Percentiles rank a stretch among this genome's conserved stretches.
phyloP scores from a whole-genome alignment of 2,113 vertebrate species.

The Dolichallabes microphthalmus region DNA sequence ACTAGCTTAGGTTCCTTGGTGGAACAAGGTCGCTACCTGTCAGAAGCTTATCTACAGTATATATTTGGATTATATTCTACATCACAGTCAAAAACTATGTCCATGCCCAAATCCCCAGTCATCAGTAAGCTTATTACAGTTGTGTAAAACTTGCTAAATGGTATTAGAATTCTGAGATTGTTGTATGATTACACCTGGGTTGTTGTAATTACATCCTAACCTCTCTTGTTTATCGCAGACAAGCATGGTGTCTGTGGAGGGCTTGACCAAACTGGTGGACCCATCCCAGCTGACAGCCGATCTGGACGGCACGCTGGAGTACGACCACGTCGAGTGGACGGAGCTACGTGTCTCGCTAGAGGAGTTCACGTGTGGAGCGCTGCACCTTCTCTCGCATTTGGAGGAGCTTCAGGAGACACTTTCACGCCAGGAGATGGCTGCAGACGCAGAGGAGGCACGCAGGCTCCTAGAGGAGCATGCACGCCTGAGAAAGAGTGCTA shows the following conservation, averaged over 20 bases:
- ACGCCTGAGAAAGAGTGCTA: slow-evolving; percentile 89
- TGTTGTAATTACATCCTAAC: background rate
- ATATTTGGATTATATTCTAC: background rate
- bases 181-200: background rate
- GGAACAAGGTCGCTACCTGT: background rate
- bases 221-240: slow-evolving; percentile 73
- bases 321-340: slow-evolving; percentile 97
- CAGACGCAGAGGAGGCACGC: slow-evolving; percentile 91
- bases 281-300: slow-evolving; percentile 94
- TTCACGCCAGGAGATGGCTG: slow-evolving; percentile 85
- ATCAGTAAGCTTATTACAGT: background rate
- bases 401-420: slow-evolving; percentile 94
- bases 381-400: slow-evolving; percentile 89
- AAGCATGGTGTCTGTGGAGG: slow-evolving; percentile 97
- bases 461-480: slow-evolving; percentile 93
- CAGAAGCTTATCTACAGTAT: background rate
- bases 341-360: slow-evolving; percentile 93
- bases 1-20: background rate
- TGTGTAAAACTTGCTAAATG: background rate
- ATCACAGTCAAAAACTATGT: no score
- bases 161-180: background rate
- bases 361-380: slow-evolving; percentile 92
- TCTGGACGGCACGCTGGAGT: slow-evolving; percentile 95
- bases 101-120: background rate
- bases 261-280: slow-evolving; percentile 92